Percentiles rank a stretch among this genome's conserved stretches.
These are phyloP conservation scores for Marasmarcha lunaedactyla DNA, from an alignment of 2,888 invertebrate genomes.

Conservation along the genomic window DNA sequence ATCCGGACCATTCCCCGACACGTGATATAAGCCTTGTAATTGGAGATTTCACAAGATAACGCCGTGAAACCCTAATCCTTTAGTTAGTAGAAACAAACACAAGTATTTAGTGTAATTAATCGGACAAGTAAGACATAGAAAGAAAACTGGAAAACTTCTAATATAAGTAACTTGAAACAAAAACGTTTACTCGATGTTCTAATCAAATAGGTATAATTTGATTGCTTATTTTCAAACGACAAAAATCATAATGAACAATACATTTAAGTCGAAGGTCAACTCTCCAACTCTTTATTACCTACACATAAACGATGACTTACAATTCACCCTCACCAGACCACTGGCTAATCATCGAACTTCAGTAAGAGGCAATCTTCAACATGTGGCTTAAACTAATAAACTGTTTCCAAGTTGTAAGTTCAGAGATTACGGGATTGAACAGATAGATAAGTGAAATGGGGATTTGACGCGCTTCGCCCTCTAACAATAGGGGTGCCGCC, in stretches of 20 bases:
- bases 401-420: slow-evolving; percentile 13
- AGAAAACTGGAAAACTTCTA: too few relatives aligned
- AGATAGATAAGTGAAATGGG: slow-evolving; percentile 34
- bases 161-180: too few relatives aligned
- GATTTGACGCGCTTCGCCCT: slow-evolving; percentile 53
- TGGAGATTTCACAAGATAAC: slow-evolving; percentile 66
- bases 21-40: slow-evolving; percentile 39
- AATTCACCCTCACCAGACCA: too few relatives aligned
- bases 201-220: too few relatives aligned
- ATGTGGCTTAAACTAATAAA: slow-evolving; percentile 3
- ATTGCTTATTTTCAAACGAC: too few relatives aligned
- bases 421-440: slow-evolving; percentile 29
- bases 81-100: slow-evolving; percentile 26
- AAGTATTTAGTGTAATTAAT: neutral
- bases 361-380: slow-evolving; percentile 11
- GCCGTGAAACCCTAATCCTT: slow-evolving; percentile 47
- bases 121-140: too few relatives aligned
- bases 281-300: too few relatives aligned
- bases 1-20: slow-evolving; percentile 32
- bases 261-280: too few relatives aligned
- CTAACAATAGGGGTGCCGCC: slow-evolving; percentile 34
- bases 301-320: too few relatives aligned
- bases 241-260: too few relatives aligned
- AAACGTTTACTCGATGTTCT: too few relatives aligned
- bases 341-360: slow-evolving; percentile 4